Evolutionary conservation across 2,113 vertebrate species (phyloP).

Genomic region (Cyprinus carpio): DNA sequence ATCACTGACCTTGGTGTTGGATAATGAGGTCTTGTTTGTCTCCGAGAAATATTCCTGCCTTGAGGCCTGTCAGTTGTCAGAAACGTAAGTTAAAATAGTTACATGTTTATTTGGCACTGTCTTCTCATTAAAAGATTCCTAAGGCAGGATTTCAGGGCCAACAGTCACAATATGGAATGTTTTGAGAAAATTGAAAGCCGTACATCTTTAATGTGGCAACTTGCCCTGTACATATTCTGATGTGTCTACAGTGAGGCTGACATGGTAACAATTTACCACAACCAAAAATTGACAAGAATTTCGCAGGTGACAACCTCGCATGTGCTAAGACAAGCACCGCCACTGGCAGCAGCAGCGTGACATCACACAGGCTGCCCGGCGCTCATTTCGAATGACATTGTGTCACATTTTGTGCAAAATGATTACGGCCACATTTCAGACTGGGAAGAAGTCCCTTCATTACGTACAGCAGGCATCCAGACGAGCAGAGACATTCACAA

Average conservation of each 20-base stretch:
- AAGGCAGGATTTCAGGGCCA: not conserved
- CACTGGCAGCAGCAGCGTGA: conserved; percentile 13
- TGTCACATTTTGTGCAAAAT: conserved; percentile 34
- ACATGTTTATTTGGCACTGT: conserved; percentile 20
- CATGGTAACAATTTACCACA: conserved; percentile 18
- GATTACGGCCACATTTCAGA: conserved; percentile 31
- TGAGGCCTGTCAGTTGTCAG: conserved; percentile 10
- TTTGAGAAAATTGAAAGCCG: conserved; percentile 25
- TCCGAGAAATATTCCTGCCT: conserved; percentile 10
- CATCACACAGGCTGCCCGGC: conserved; percentile 12
- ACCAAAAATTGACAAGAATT: conserved; percentile 24
- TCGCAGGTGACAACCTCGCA: not conserved
- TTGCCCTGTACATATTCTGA: not conserved
- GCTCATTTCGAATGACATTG: conserved; percentile 24
- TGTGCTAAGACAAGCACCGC: not conserved
- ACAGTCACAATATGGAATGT: not conserved
- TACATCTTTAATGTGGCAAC: conserved; percentile 21
- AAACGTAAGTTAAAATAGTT: conserved; percentile 25
- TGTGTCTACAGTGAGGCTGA: conserved; percentile 18
- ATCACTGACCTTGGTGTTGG: not conserved
- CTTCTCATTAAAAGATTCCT: conserved; percentile 36
- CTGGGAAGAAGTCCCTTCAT: conserved; percentile 13
- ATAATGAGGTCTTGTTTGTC: conserved; percentile 33
- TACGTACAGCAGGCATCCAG: conserved; percentile 39
- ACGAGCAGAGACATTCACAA: conserved; percentile 38